These are phyloP conservation scores for Oeneis ivallda DNA, from an alignment of 2,888 invertebrate genomes.

Conservation along the genomic window DNA sequence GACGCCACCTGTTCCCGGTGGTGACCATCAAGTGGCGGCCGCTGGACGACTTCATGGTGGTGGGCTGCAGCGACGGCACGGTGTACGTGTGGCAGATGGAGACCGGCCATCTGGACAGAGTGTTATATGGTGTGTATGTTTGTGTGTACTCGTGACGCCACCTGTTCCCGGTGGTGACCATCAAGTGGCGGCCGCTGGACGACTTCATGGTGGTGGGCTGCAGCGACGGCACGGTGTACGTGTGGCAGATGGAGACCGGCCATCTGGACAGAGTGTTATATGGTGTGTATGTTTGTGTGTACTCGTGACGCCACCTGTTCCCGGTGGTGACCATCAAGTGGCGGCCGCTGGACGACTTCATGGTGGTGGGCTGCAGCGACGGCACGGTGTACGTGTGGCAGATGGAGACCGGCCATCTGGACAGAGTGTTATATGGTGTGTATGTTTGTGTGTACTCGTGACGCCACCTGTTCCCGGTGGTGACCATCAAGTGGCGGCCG, in stretches of 20 bases:
- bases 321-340: slow-evolving; percentile 98
- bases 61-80: slow-evolving; percentile 98
- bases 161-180: slow-evolving; percentile 96
- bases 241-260: slow-evolving; percentile 99
- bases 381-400: slow-evolving; percentile 99
- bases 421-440: slow-evolving; percentile 94
- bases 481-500: slow-evolving; percentile 97
- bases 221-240: slow-evolving; percentile 98
- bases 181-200: slow-evolving; percentile 98
- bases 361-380: slow-evolving; percentile 98
- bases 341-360: slow-evolving; percentile 98
- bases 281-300: slow-evolving; percentile 81
- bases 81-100: slow-evolving; percentile 99
- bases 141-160: slow-evolving; percentile 93
- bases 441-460: slow-evolving; percentile 86
- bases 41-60: slow-evolving; percentile 98
- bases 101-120: slow-evolving; percentile 97
- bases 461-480: slow-evolving; percentile 97
- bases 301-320: slow-evolving; percentile 96
- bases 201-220: slow-evolving; percentile 99
- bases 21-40: slow-evolving; percentile 98
- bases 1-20: slow-evolving; percentile 96
- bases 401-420: slow-evolving; percentile 99
- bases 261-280: slow-evolving; percentile 97
- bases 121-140: slow-evolving; percentile 87